phyloP scores from a whole-genome alignment of 2,797 vertebrate genomes.

The Takifugu rubripes region DNA sequence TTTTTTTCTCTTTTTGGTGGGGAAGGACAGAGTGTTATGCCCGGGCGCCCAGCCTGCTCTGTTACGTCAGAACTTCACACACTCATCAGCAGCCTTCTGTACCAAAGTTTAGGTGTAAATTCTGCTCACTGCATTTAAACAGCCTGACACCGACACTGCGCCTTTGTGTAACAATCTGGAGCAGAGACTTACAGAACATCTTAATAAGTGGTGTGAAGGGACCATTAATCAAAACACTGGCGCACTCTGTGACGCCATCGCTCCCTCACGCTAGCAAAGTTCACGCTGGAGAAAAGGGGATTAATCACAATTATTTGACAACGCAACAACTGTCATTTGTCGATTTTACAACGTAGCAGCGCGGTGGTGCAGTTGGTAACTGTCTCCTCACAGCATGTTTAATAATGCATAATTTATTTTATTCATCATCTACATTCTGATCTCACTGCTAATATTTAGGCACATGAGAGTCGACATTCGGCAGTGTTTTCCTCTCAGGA shows the following conservation, averaged over 20 bases:
- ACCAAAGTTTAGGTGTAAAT: slow-evolving; percentile 52
- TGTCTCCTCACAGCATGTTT: too few relatives aligned
- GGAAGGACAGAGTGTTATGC: slow-evolving; percentile 63
- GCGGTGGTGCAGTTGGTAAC: too few relatives aligned
- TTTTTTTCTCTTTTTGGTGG: slow-evolving; percentile 55
- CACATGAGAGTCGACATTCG: too few relatives aligned
- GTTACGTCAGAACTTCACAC: slow-evolving; percentile 68
- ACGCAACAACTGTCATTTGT: not conserved
- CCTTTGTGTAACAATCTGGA: slow-evolving; percentile 49
- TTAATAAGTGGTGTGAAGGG: slow-evolving; percentile 44
- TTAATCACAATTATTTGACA: not conserved
- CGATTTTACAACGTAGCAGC: too few relatives aligned
- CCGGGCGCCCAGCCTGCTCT: slow-evolving; percentile 55
- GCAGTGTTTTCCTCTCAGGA: too few relatives aligned
- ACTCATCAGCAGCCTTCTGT: slow-evolving; percentile 63
- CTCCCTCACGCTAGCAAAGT: slow-evolving; percentile 14
- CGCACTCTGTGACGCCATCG: slow-evolving; percentile 20
- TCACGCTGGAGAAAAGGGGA: slow-evolving; percentile 3
- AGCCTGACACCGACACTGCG: slow-evolving; percentile 36
- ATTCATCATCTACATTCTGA: too few relatives aligned
- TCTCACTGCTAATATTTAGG: too few relatives aligned
- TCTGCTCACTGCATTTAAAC: slow-evolving; percentile 26
- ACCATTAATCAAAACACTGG: slow-evolving; percentile 41
- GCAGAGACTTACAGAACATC: slow-evolving; percentile 31
- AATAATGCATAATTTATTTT: too few relatives aligned